Conservation (phyloP, 1,140 invertebrate genomes). For the Chionoecetes opilio region DNA sequence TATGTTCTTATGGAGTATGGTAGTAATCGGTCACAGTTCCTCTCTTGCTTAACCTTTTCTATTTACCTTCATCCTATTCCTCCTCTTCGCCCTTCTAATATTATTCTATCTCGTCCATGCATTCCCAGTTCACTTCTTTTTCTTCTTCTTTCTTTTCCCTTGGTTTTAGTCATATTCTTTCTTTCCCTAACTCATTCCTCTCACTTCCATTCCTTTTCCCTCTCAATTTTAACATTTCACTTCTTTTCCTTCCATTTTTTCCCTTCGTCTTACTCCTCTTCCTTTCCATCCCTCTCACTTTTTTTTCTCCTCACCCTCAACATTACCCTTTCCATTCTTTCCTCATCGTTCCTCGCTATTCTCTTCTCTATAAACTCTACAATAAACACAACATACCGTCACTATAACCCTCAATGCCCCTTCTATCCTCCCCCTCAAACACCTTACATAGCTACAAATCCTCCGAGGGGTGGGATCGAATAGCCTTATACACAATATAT, state of each 20-base stretch:
- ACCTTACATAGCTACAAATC: neutral
- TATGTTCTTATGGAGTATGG: too few species aligned
- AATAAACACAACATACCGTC: neutral
- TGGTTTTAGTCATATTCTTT: neutral
- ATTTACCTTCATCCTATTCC: neutral
- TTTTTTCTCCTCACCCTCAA: too few species aligned
- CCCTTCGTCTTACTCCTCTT: too few species aligned
- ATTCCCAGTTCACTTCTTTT: too few species aligned
- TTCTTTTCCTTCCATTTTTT: too few species aligned
- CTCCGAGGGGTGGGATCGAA: constrained; percentile 1
- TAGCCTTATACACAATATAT: constrained; percentile 21
- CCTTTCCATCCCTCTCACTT: too few species aligned
- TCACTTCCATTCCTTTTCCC: neutral
- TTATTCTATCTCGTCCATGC: too few species aligned
- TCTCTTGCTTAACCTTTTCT: too few species aligned
- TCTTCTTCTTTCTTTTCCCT: neutral
- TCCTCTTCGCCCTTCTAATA: neutral
- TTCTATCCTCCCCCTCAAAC: too few species aligned
- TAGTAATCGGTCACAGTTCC: too few species aligned
- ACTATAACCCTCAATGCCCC: neutral
- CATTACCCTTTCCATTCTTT: too few species aligned
- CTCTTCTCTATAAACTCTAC: neutral
- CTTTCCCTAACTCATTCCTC: neutral
- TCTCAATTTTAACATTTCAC: too few species aligned
- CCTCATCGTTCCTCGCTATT: neutral